phyloP scores from a whole-genome alignment of 2,113 vertebrate genomes.

The Perca flavescens region DNA sequence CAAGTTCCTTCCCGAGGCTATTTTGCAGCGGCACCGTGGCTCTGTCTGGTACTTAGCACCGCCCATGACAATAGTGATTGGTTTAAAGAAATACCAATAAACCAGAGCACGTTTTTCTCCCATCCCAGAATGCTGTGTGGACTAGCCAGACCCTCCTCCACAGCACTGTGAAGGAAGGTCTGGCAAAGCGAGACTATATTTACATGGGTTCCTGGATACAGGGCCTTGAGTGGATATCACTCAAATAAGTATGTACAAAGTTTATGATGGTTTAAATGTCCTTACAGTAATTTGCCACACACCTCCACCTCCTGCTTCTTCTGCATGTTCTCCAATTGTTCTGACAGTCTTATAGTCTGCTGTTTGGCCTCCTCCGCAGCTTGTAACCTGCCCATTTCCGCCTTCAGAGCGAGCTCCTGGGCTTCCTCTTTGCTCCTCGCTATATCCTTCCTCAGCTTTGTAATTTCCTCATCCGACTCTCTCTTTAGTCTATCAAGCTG shows the following conservation, averaged over 20 bases:
- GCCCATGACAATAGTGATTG: too few species aligned
- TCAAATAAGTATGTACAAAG: conserved; percentile 24
- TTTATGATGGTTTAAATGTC: conserved; percentile 15
- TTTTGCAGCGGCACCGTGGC: too few species aligned
- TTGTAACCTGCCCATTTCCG: conserved; percentile 63
- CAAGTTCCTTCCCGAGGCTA: too few species aligned
- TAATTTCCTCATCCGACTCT: conserved; percentile 69
- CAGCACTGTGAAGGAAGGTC: too few species aligned
- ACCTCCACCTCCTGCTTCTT: conserved; percentile 74
- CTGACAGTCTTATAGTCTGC: conserved; percentile 56
- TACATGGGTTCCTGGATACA: background rate
- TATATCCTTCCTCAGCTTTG: conserved; percentile 61
- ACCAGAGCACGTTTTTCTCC: too few species aligned
- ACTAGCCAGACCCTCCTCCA: too few species aligned
- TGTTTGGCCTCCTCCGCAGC: conserved; percentile 64
- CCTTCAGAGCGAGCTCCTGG: conserved; percentile 57
- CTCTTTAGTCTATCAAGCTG: conserved; percentile 71
- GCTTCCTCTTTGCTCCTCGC: conserved; percentile 67
- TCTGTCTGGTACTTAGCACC: too few species aligned
- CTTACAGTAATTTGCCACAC: conserved; percentile 17
- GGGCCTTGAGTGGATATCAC: background rate
- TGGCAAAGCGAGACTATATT: too few species aligned
- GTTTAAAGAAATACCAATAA: too few species aligned
- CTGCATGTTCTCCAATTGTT: conserved; percentile 63
- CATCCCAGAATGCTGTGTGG: too few species aligned